These are phyloP conservation scores for Myrmecobius fasciatus DNA, from an alignment of 2,113 vertebrate genomes.

Conservation along the genomic window DNA sequence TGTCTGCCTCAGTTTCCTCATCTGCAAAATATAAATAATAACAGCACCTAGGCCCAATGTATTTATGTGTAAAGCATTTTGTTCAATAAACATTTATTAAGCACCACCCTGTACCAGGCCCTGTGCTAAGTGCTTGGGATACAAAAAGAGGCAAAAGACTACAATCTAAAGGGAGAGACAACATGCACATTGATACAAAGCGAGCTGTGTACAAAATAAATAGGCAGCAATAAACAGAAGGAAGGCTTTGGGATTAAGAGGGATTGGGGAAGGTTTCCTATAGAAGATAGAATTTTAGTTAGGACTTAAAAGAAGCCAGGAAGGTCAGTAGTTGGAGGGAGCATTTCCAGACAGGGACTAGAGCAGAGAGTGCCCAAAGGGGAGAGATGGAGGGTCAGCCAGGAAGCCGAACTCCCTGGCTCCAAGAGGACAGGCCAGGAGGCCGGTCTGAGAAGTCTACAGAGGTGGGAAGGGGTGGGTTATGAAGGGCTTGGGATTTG, in stretches of 20 bases:
- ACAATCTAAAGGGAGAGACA: too few species aligned
- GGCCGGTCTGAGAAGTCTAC: too few species aligned
- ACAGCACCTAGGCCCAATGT: not conserved
- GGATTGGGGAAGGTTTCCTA: not conserved
- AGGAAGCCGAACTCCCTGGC: too few species aligned
- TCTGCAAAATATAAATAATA: not conserved
- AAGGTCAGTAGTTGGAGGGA: not conserved
- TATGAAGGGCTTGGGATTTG: not conserved
- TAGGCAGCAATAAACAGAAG: not conserved
- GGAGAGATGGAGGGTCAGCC: not conserved
- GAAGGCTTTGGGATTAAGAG: too few species aligned
- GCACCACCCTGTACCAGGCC: not conserved
- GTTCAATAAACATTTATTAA: not conserved
- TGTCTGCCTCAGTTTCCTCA: not conserved
- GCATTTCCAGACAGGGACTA: not conserved
- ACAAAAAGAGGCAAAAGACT: not conserved
- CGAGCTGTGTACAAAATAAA: not conserved
- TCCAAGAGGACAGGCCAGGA: too few species aligned
- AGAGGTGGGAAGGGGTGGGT: not conserved
- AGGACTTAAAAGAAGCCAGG: not conserved
- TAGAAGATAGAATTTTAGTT: not conserved
- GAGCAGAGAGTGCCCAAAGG: not conserved
- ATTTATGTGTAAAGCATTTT: not conserved
- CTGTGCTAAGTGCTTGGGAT: not conserved
- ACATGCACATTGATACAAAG: too few species aligned